A percentile compares a stretch with the other conserved stretches of the same genome.
Evolutionary conservation across 2,113 vertebrate species (phyloP).

Genomic region (Phyllostomus discolor): DNA sequence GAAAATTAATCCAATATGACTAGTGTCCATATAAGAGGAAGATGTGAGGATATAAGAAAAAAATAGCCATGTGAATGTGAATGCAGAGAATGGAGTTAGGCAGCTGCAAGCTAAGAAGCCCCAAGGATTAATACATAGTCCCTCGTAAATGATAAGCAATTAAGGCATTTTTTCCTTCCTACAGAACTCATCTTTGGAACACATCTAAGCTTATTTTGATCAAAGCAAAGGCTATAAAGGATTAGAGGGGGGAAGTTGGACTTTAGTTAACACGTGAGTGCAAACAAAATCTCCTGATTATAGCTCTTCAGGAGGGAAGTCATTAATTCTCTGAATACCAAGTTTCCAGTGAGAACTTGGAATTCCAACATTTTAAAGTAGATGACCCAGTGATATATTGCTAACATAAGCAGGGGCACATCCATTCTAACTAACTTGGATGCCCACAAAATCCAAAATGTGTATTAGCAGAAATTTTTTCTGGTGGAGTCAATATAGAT

Average conservation of each 20-base stretch:
- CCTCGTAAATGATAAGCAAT: neutral
- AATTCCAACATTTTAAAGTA: neutral
- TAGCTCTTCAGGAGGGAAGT: neutral
- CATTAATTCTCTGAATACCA: conserved; percentile 32
- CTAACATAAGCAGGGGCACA: neutral
- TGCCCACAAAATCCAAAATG: neutral
- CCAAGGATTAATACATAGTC: neutral
- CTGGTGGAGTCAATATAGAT: neutral
- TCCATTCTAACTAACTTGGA: neutral
- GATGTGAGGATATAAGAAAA: neutral
- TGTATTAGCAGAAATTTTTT: neutral
- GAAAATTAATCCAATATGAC: neutral
- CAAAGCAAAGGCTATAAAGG: conserved; percentile 15
- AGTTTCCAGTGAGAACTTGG: neutral
- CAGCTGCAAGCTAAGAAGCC: neutral
- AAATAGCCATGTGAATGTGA: neutral
- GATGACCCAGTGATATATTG: neutral
- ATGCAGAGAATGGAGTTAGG: neutral
- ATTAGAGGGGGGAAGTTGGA: neutral
- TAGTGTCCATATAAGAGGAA: neutral
- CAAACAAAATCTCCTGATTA: neutral
- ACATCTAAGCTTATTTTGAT: conserved; percentile 46
- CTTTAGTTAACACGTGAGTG: conserved; percentile 27
- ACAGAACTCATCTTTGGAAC: neutral
- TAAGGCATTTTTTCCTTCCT: neutral